phyloP scores from a whole-genome alignment of 2,113 vertebrate genomes.

The Hepsetus odoe region DNA sequence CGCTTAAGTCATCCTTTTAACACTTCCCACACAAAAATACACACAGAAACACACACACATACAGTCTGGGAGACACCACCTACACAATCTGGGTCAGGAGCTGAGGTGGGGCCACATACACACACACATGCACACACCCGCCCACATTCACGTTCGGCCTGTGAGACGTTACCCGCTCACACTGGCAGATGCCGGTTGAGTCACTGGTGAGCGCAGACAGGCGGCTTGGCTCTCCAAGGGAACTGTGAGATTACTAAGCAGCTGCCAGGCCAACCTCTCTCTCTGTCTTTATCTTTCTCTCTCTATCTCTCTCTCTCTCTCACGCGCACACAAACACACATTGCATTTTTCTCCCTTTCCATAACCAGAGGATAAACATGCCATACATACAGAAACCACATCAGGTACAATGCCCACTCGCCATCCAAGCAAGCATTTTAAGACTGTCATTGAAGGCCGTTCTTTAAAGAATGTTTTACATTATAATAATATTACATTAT shows the following conservation, averaged over 20 bases:
- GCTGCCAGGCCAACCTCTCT: conserved; percentile 17
- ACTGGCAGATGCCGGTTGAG: conserved; percentile 53
- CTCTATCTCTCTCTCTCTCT: background rate
- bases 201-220: conserved; percentile 47
- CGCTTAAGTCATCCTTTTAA: background rate
- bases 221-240: conserved; percentile 39
- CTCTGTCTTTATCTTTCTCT: conserved; percentile 1
- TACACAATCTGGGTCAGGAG: conserved; percentile 30
- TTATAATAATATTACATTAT: no score
- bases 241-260: conserved; percentile 55
- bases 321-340: conserved; percentile 18
- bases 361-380: background rate
- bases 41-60: background rate
- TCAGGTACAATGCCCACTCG: background rate
- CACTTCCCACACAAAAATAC: conserved; percentile 25
- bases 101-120: conserved; percentile 17
- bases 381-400: background rate
- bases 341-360: background rate
- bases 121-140: conserved; percentile 23
- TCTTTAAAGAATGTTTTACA: no score
- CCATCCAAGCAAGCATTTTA: no score
- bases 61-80: conserved; percentile 43
- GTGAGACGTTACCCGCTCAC: conserved; percentile 45
- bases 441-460: no score
- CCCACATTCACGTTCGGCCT: conserved; percentile 39